Evolutionary conservation across 2,797 vertebrate species (phyloP).

Genomic region (Amphiprion clarkii): DNA sequence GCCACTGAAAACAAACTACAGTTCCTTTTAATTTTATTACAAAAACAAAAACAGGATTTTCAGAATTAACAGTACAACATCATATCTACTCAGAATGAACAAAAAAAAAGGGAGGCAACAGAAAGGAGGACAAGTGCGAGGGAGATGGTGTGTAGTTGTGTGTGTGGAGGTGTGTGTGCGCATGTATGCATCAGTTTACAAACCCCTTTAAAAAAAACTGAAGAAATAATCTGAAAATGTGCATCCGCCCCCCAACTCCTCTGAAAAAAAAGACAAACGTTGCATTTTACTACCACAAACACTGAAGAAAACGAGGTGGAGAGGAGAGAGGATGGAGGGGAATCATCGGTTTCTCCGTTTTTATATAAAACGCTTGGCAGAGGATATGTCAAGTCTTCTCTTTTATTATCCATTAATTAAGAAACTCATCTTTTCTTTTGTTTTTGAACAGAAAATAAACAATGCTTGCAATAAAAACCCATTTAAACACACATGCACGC

Average conservation of each 20-base stretch:
- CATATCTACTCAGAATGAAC: conserved; percentile 75
- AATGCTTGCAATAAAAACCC: conserved; percentile 76
- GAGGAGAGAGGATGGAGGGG: not conserved
- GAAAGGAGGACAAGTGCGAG: conserved; percentile 55
- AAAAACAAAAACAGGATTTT: conserved; percentile 79
- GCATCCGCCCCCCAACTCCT: conserved; percentile 22
- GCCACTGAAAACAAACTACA: conserved; percentile 55
- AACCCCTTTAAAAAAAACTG: conserved; percentile 54
- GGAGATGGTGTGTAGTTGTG: conserved; percentile 44
- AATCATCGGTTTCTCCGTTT: not conserved
- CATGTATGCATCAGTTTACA: conserved; percentile 56
- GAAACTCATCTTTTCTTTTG: conserved; percentile 45
- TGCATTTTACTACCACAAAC: conserved; percentile 44
- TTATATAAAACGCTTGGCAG: conserved; percentile 81
- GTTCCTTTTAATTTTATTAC: conserved; percentile 85
- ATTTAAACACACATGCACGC: conserved; percentile 52
- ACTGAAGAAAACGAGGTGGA: conserved; percentile 19
- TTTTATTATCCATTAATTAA: conserved; percentile 72
- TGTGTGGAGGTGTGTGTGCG: conserved; percentile 34
- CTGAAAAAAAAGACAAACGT: conserved; percentile 8
- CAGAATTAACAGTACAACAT: conserved; percentile 82
- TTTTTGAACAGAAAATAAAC: conserved; percentile 68
- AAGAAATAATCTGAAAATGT: conserved; percentile 43
- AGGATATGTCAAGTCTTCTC: conserved; percentile 59
- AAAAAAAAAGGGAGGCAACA: conserved; percentile 41